Conservation (phyloP, 2,797 vertebrate species). For the Chelidonichthys spinosus region DNA sequence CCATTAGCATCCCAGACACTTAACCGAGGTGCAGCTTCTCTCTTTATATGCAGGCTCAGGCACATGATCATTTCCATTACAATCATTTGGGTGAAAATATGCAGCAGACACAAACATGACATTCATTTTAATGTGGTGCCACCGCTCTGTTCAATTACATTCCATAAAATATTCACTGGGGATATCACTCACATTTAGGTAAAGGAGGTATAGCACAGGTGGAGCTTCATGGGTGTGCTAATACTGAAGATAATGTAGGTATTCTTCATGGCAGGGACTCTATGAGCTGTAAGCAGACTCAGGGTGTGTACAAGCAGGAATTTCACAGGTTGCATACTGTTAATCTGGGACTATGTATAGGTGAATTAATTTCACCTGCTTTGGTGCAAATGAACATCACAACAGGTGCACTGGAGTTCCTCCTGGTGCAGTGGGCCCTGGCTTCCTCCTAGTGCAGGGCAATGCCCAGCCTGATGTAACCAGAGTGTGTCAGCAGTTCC, state of each 20-base stretch:
- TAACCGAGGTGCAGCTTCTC: conserved; percentile 58
- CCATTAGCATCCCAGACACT: conserved; percentile 77
- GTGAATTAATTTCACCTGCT: too few species aligned
- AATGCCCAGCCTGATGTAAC: too few species aligned
- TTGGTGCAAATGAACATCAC: too few species aligned
- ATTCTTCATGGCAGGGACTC: conserved; percentile 24
- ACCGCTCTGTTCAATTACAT: conserved; percentile 78
- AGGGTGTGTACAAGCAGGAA: not conserved
- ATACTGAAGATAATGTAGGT: conserved; percentile 26
- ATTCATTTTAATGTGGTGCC: conserved; percentile 82
- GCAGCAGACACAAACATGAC: conserved; percentile 78
- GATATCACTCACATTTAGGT: conserved; percentile 72
- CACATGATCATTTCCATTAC: conserved; percentile 81
- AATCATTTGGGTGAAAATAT: conserved; percentile 78
- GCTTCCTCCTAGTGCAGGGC: too few species aligned
- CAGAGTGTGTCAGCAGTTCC: too few species aligned
- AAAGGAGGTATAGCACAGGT: conserved; percentile 51
- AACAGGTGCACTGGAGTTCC: too few species aligned
- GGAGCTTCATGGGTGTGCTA: conserved; percentile 42
- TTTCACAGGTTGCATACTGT: not conserved
- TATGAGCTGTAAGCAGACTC: conserved; percentile 25
- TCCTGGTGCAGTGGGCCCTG: too few species aligned
- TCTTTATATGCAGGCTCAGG: conserved; percentile 75
- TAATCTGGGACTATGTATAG: conserved; percentile 7
- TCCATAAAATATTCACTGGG: conserved; percentile 81